Evolutionary conservation across 2,888 invertebrate genomes (phyloP).

Genomic region (Dryococelus australis): DNA sequence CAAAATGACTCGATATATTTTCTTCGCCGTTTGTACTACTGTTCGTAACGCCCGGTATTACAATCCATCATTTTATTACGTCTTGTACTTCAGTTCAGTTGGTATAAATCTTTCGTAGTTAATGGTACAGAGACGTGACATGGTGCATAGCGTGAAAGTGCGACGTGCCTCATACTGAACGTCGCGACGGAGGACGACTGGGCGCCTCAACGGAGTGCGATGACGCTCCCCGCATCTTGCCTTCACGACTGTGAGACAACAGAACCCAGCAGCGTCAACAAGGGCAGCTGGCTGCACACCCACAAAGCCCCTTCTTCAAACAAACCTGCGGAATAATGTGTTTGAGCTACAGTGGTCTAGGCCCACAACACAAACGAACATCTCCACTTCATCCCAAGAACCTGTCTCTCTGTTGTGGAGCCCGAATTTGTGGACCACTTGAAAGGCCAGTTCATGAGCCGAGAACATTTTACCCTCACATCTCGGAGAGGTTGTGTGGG

Average conservation of each 20-base stretch:
- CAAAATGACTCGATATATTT: too few relatives aligned
- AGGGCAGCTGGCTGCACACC: neutral
- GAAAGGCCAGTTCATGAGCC: conserved; percentile 16
- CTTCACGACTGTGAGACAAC: conserved; percentile 13
- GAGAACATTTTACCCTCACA: neutral
- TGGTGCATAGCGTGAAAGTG: too few relatives aligned
- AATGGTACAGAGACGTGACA: too few relatives aligned
- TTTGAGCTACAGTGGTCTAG: neutral
- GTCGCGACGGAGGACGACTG: too few relatives aligned
- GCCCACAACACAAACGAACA: conserved; percentile 2
- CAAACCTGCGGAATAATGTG: neutral
- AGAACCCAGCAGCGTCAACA: neutral
- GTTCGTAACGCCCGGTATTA: too few relatives aligned
- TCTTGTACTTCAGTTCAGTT: too few relatives aligned
- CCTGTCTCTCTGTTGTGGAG: conserved; percentile 7
- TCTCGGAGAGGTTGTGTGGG: too few relatives aligned
- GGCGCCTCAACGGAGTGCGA: too few relatives aligned
- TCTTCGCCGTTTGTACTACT: too few relatives aligned
- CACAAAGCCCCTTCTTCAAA: neutral
- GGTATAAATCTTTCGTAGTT: too few relatives aligned
- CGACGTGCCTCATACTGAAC: too few relatives aligned
- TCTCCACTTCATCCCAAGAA: neutral
- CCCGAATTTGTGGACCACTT: conserved; percentile 3
- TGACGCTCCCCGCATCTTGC: neutral
- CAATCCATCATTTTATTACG: too few relatives aligned